phyloP scores from a whole-genome alignment of 2,113 vertebrate genomes.

The Bambusicola thoracicus region DNA sequence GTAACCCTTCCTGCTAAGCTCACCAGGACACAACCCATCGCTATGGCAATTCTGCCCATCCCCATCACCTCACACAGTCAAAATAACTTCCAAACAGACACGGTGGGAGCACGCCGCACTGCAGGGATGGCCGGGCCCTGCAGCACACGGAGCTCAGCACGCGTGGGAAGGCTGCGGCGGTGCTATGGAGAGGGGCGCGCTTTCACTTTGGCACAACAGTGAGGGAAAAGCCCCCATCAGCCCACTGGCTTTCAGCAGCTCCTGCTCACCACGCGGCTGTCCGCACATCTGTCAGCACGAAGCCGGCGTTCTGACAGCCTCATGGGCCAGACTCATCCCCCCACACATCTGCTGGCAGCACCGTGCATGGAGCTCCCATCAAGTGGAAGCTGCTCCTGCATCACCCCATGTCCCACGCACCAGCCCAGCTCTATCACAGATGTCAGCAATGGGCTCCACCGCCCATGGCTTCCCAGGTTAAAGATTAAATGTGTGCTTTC shows the following conservation, averaged over 20 bases:
- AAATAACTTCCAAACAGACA: neutral
- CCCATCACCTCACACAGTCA: neutral
- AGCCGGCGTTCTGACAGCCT: neutral
- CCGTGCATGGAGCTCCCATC: rapidly evolving
- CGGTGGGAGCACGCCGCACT: rapidly evolving
- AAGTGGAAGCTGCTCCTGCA: neutral
- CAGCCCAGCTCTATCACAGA: neutral
- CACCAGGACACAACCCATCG: neutral
- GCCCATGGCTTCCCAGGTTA: neutral
- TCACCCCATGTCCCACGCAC: rapidly evolving
- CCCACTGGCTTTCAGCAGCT: neutral
- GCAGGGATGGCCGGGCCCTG: neutral
- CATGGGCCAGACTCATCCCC: neutral
- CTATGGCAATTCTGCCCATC: neutral
- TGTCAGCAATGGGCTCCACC: neutral
- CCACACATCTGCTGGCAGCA: neutral
- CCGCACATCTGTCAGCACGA: conserved; percentile 4
- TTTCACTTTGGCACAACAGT: neutral
- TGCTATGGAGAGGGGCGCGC: rapidly evolving
- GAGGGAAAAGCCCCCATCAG: rapidly evolving
- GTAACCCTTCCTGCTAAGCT: rapidly evolving
- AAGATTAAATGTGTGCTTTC: neutral
- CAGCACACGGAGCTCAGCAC: neutral
- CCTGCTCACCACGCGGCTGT: neutral
- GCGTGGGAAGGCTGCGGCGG: neutral